Conservation (phyloP, 2,113 vertebrate genomes). For the Echinops telfairi region DNA sequence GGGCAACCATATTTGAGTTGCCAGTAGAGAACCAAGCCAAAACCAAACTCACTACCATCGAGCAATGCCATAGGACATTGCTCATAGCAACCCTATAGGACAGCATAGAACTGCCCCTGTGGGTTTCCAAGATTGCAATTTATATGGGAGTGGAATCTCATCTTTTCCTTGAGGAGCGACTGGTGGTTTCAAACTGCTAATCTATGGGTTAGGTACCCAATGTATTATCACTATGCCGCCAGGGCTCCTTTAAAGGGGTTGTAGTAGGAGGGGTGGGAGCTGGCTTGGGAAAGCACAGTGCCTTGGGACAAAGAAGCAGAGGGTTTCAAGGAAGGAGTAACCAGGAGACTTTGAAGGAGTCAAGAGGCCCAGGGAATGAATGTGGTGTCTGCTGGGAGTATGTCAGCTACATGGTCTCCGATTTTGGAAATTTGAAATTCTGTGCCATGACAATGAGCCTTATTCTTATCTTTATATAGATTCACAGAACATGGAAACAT, state of each 20-base stretch:
- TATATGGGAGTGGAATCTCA: no score
- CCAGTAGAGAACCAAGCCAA: not conserved
- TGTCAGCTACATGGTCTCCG: not conserved
- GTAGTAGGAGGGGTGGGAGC: not conserved
- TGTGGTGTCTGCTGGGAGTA: not conserved
- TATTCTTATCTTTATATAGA: not conserved
- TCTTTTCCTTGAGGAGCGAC: no score
- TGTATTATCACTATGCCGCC: no score
- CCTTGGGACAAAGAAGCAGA: not conserved
- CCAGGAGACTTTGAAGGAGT: not conserved
- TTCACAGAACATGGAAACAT: not conserved
- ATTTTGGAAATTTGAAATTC: constrained; percentile 58
- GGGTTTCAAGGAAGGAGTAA: not conserved
- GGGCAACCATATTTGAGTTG: not conserved
- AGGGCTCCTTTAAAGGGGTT: no score
- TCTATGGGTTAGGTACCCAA: no score
- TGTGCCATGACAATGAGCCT: not conserved
- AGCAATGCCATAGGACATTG: no score
- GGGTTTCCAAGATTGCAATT: no score
- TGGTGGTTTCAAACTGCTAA: no score
- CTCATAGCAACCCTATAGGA: no score
- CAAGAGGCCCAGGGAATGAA: not conserved
- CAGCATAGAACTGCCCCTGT: no score
- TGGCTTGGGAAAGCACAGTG: not conserved
- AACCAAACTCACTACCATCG: no score